A percentile compares a stretch with the other conserved stretches of the same genome.
Evolutionary conservation across 2,888 invertebrate genomes (phyloP).

Genomic region (Tryphoninae sp.): DNA sequence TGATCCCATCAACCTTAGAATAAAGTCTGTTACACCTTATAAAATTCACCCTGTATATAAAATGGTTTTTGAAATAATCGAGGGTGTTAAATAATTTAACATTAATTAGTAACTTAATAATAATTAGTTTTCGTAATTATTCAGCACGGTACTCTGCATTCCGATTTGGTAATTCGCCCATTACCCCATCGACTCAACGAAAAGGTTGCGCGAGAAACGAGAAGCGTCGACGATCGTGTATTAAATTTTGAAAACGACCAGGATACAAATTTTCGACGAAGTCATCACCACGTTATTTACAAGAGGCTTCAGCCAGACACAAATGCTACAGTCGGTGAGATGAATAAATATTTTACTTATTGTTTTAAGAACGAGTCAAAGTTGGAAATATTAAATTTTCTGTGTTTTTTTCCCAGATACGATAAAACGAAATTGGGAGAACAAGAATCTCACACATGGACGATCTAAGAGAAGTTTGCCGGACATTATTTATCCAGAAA

Average conservation of each 20-base stretch:
- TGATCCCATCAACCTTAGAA: too few species aligned
- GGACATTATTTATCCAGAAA: constrained; percentile 72
- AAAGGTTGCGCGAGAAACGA: constrained; percentile 48
- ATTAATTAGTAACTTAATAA: constrained; percentile 5
- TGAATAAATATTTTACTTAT: constrained; percentile 17
- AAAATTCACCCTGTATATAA: too few species aligned
- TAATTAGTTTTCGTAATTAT: constrained; percentile 31
- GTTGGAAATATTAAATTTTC: not conserved
- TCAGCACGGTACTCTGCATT: constrained; percentile 67
- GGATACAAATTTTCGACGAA: constrained; percentile 53
- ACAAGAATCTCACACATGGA: not conserved
- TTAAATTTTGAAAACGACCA: constrained; percentile 19
- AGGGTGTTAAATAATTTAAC: not conserved
- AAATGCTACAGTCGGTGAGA: constrained; percentile 32
- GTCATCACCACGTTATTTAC: constrained; percentile 72
- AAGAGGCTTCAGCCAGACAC: constrained; percentile 51
- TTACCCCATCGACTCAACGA: constrained; percentile 64
- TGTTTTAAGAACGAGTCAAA: constrained; percentile 5
- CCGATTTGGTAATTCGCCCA: constrained; percentile 66
- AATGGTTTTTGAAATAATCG: too few species aligned
- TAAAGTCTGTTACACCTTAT: too few species aligned
- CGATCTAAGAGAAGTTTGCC: constrained; percentile 59
- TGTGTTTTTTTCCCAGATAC: constrained; percentile 44
- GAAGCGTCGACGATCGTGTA: constrained; percentile 24
- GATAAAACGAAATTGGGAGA: constrained; percentile 41